Base-by-base conservation (phyloP, 2,113 vertebrate species). In the Leucoraja erinaceus region DNA sequence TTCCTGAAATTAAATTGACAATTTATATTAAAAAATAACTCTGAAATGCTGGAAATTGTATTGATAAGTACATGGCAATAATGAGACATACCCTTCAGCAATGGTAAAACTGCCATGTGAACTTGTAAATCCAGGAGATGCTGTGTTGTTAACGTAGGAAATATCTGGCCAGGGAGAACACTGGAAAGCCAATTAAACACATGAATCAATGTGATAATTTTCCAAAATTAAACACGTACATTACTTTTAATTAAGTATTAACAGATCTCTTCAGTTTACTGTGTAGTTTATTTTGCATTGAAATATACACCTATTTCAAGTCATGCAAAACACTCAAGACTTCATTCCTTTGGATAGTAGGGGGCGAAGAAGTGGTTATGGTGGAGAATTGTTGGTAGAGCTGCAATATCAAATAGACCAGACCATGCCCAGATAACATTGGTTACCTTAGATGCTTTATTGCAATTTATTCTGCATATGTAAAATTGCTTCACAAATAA, bases 81-180 rank as follows among this genome's bases (percentile, higher is more conserved):
- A 31, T 72, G 14, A 38, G 31, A 94, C 96, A 93, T 96, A 99
- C 98, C 98, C 97, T 95, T 99, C 98, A 1, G 95, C 95, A 7
- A 98, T 96, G 84, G 97, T 96, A 94, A 99, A 99, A 94, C 96
- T 98, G 97, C 96, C 98, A 94, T 97, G 98, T 90, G 98, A 95
- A 94, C 96, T 99, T 96, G 96, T 99, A 95, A 99, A 99, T 92
- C 97, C 97, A 5, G 98, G 98, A 79, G 98, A 98, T 0, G 98
- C 98, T 0, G 98, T 97, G 74, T 97, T 99, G 94, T 95, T 98
- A 90, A 99, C 97, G 3, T 99, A 99, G 0, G 98, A 97, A 93
- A 97, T 95, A 95, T 99, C 98, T 0, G 98, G 98, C 98, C 98
- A 99, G 0, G 98, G 98, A 78, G 98, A 99, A 92, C 98, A 99